A percentile compares a stretch with the other conserved stretches of the same genome.
Evolutionary conservation across 2,113 vertebrate genomes (phyloP).

Genomic region (Phylloscopus whistleri): DNA sequence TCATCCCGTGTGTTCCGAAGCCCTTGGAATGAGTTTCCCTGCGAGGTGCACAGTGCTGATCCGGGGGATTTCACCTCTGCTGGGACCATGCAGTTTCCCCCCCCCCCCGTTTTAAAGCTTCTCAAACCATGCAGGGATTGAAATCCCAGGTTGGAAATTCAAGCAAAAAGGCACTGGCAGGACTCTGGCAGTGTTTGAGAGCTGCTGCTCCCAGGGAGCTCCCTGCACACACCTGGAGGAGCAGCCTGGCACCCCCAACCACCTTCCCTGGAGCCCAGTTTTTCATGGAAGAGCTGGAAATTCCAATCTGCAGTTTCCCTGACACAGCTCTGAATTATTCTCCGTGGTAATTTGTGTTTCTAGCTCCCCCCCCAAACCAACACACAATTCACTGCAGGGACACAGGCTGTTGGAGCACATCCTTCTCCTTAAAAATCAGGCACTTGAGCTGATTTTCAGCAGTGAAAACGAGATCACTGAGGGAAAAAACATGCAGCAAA

Average conservation of each 20-base stretch:
- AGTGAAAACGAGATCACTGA: background rate
- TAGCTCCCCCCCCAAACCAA: background rate
- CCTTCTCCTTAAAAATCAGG: background rate
- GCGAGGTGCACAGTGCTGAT: accelerated
- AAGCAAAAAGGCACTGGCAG: background rate
- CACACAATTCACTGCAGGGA: background rate
- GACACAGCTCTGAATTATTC: background rate
- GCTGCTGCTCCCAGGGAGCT: background rate
- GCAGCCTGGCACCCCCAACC: background rate
- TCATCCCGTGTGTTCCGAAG: accelerated
- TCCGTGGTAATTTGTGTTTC: background rate
- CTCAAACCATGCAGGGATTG: slow-evolving; percentile 1
- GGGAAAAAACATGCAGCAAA: background rate
- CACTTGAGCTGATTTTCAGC: background rate
- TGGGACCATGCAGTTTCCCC: background rate
- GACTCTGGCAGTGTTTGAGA: background rate
- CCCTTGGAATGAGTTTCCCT: accelerated
- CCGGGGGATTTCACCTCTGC: accelerated
- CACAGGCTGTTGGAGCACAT: background rate
- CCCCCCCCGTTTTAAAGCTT: background rate
- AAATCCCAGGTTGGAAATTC: background rate
- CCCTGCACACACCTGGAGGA: background rate
- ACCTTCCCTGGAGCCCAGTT: background rate
- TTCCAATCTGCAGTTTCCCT: background rate
- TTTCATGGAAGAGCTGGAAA: background rate